phyloP scores from a whole-genome alignment of 2,888 invertebrate species.

The Tiliacea aurago region DNA sequence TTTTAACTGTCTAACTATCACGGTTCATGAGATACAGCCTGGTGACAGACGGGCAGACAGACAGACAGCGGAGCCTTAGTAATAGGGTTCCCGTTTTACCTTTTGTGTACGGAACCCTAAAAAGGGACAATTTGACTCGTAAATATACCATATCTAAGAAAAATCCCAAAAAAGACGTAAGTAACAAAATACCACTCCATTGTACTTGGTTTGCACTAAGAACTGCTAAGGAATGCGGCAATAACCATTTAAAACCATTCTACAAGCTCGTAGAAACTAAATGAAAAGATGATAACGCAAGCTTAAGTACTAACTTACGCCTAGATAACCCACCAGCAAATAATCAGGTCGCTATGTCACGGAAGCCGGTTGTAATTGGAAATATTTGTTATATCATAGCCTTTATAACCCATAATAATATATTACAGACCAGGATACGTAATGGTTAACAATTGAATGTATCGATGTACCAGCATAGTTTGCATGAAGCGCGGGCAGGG shows the following conservation, averaged over 20 bases:
- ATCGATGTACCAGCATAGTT: constrained; percentile 72
- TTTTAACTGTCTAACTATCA: too few relatives aligned
- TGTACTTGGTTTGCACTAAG: background rate
- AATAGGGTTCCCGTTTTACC: too few relatives aligned
- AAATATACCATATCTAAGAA: background rate
- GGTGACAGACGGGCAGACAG: too few relatives aligned
- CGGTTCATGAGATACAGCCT: too few relatives aligned
- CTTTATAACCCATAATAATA: constrained; percentile 71
- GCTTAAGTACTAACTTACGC: constrained; percentile 23
- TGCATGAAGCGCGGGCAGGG: constrained; percentile 77
- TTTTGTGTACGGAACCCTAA: too few relatives aligned
- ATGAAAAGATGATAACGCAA: constrained; percentile 35
- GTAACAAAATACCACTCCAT: background rate
- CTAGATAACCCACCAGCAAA: constrained; percentile 32
- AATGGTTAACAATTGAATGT: constrained; percentile 81
- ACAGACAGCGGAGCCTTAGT: too few relatives aligned
- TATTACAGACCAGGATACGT: constrained; percentile 79
- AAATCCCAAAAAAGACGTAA: background rate
- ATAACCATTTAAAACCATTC: background rate
- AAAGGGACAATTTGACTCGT: background rate
- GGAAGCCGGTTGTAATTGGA: constrained; percentile 69
- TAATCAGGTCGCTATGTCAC: constrained; percentile 66
- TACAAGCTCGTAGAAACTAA: background rate
- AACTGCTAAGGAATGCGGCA: background rate
- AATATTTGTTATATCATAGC: constrained; percentile 72